A percentile compares a stretch with the other conserved stretches of the same genome.
phyloP scores from a whole-genome alignment of 2,113 vertebrate genomes.

The Hipposideros armiger region DNA sequence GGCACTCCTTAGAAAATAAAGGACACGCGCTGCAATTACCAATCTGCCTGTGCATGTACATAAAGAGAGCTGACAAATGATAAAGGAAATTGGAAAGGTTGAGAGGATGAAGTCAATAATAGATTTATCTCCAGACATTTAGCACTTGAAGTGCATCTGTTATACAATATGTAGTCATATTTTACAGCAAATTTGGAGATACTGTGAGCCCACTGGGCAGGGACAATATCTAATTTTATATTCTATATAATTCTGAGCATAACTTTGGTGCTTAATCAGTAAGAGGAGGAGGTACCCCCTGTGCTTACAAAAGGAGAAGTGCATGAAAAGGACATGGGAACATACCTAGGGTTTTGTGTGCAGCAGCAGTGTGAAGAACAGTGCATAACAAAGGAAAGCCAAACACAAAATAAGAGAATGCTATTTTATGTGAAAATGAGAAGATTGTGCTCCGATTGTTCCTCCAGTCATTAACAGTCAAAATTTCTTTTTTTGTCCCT shows the following conservation, averaged over 20 bases:
- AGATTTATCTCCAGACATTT: constrained; percentile 86
- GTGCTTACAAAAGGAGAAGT: constrained; percentile 3
- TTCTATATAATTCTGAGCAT: constrained; percentile 83
- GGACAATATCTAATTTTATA: constrained; percentile 84
- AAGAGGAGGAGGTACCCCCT: constrained; percentile 23
- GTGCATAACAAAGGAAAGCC: background rate
- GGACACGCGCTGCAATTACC: constrained; percentile 61
- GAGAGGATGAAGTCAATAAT: constrained; percentile 85
- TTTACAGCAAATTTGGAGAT: constrained; percentile 86
- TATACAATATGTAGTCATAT: constrained; percentile 86
- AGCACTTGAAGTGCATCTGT: constrained; percentile 86
- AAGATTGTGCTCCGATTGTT: background rate
- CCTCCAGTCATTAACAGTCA: constrained; percentile 45
- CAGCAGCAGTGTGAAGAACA: background rate
- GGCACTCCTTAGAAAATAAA: constrained; percentile 38
- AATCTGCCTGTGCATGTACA: constrained; percentile 79
- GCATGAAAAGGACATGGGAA: background rate
- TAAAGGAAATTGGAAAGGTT: constrained; percentile 85
- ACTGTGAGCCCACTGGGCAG: constrained; percentile 84
- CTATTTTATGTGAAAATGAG: background rate
- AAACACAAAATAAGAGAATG: background rate
- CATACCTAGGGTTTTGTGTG: background rate
- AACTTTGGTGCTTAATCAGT: constrained; percentile 79
- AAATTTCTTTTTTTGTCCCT: background rate
- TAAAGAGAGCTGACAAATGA: constrained; percentile 82